Base-by-base conservation (phyloP, 2,797 vertebrate species). In the Pogonophryne albipinna region DNA sequence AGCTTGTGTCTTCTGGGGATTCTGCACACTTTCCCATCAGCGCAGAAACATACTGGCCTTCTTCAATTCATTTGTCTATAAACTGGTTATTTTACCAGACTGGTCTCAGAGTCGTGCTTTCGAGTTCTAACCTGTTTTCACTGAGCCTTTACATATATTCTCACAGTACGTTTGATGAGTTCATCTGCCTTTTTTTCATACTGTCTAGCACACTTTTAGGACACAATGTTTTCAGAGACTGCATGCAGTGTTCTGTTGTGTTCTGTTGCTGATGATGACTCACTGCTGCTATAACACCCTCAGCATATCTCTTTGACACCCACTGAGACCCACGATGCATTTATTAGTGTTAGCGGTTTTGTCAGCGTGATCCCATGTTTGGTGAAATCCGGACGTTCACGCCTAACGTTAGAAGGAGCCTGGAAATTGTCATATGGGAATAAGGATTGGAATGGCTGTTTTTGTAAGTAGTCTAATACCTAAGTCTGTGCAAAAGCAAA, bases 241-340 rank as follows among this genome's bases (percentile, higher is more conserved):
- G 61, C 68, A 79, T 83, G 81, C 58, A 71, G 66, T 74, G 78
- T 73, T 62, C 65, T 84, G 71, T 71, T 84, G 64, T 87, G 76
- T 71, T 83, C 38, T 79, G 66, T 73, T 77, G 59, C 72, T 23
- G 52, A 76, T 87, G 87, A 78, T 89, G 87, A 91, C 71, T 93
- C 90, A 92, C 66, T 82, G 87, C 85, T 84, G 86, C 82, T 83
- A 84, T 89, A 85, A 87, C 87, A 89, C 76, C 85, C 75, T 68
- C 80, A 79, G 70, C 77, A 71, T 71, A 87, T 76, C 80, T 83
- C 65, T 82, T 78, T 79, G 83, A 87, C 83, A 86, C 84, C 80
- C 83, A 73, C 85, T 79, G 68, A 84, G 78, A 76, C 82, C 76
- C 66, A 67, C 74, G 55, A 52, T 75, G 79, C 64, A 66, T 76